Evolutionary conservation across 2,113 vertebrate species (phyloP).

Genomic region (Thinocorus orbignyianus): DNA sequence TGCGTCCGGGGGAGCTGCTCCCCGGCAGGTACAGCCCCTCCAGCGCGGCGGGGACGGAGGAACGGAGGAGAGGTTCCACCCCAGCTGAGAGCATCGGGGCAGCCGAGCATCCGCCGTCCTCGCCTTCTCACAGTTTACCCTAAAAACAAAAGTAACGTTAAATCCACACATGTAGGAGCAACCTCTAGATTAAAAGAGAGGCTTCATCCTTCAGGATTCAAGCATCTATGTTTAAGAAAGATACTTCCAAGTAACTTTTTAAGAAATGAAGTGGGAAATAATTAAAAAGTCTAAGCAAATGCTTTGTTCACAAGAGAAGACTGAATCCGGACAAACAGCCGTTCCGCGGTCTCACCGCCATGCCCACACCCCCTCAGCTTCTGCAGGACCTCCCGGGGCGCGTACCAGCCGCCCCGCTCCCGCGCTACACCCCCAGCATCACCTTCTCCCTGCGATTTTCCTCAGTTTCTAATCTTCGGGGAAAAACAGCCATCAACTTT

Average conservation of each 20-base stretch:
- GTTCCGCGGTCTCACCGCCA: neutral
- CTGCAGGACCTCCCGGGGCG: neutral
- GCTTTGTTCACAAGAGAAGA: neutral
- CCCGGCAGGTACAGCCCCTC: conserved; percentile 43
- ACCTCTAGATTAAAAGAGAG: neutral
- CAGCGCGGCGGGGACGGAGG: conserved; percentile 39
- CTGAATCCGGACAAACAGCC: fast-evolving
- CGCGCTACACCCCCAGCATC: neutral
- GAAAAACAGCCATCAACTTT: neutral
- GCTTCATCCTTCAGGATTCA: neutral
- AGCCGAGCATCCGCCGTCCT: neutral
- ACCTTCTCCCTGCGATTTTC: neutral
- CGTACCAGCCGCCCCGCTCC: neutral
- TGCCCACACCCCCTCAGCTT: neutral
- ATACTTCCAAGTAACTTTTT: neutral
- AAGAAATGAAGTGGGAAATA: neutral
- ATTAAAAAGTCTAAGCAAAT: neutral
- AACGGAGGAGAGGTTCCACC: conserved; percentile 42
- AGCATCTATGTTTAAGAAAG: neutral
- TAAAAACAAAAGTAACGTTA: neutral
- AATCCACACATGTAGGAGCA: fast-evolving
- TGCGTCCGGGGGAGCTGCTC: conserved; percentile 26
- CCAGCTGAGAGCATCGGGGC: conserved; percentile 74
- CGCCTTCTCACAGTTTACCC: conserved; percentile 41
- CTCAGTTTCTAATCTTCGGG: neutral